These are phyloP conservation scores for Muschampia plurimacula DNA, from an alignment of 2,888 invertebrate genomes.

Conservation along the genomic window DNA sequence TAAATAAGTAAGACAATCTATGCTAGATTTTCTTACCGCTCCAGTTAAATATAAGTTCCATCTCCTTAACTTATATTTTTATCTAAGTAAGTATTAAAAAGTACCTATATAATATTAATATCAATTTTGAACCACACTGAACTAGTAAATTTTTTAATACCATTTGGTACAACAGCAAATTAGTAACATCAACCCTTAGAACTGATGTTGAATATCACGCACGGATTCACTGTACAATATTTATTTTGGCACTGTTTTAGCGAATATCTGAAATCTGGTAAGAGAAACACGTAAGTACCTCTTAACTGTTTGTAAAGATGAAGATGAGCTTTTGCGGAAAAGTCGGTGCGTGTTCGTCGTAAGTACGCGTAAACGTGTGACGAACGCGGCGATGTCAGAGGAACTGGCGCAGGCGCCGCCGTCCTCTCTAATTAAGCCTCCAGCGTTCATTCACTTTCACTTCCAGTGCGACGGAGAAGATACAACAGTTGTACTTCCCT, in stretches of 20 bases:
- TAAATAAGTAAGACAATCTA: neutral
- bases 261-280: constrained; percentile 1
- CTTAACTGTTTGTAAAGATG: constrained; percentile 55
- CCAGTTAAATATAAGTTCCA: no score
- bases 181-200: neutral
- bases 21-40: no score
- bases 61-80: neutral
- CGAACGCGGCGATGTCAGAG: constrained; percentile 72
- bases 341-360: constrained; percentile 49
- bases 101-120: neutral
- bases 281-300: constrained; percentile 71
- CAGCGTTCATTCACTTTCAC: constrained; percentile 85
- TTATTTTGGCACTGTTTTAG: constrained; percentile 20
- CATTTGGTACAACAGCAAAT: neutral
- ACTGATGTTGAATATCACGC: constrained; percentile 12
- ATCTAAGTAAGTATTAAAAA: no score
- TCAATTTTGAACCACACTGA: neutral
- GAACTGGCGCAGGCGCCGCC: constrained; percentile 78
- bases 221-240: constrained; percentile 24
- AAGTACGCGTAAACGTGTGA: constrained; percentile 62
- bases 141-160: neutral
- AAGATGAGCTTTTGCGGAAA: constrained; percentile 45
- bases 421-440: constrained; percentile 85
- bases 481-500: constrained; percentile 70
- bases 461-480: constrained; percentile 79